phyloP scores from a whole-genome alignment of 2,888 invertebrate genomes.

The Trissolcus japonicus region DNA sequence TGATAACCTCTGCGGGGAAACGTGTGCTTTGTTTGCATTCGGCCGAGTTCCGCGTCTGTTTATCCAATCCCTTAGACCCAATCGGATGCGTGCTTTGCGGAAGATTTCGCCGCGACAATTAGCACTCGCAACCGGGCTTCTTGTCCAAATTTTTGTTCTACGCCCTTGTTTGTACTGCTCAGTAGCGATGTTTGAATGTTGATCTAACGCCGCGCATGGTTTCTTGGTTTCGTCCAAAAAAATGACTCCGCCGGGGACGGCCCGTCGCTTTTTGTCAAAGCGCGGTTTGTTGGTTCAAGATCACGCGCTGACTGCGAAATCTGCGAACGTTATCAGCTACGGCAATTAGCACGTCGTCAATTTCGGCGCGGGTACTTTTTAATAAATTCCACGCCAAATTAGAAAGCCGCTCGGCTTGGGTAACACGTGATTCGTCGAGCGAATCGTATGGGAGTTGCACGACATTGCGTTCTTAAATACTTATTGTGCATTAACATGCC shows the following conservation, averaged over 20 bases:
- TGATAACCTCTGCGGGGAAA: conserved; percentile 3
- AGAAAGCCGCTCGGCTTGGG: conserved; percentile 37
- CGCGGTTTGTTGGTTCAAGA: conserved; percentile 16
- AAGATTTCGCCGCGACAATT: conserved; percentile 34
- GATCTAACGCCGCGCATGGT: conserved; percentile 21
- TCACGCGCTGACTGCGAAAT: conserved; percentile 6
- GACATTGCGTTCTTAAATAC: conserved; percentile 65
- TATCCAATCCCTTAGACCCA: conserved; percentile 42
- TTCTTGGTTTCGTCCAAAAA: not conserved
- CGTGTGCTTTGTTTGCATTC: conserved; percentile 30
- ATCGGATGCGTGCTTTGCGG: conserved; percentile 29
- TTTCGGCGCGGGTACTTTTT: conserved; percentile 31
- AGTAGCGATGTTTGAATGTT: conserved; percentile 60
- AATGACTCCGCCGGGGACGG: not conserved
- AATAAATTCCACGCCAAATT: conserved; percentile 41
- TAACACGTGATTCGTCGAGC: conserved; percentile 43
- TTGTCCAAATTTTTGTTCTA: conserved; percentile 9
- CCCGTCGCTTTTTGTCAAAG: conserved; percentile 18
- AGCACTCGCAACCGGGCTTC: conserved; percentile 62
- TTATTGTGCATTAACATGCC: conserved; percentile 74
- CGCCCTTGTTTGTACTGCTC: conserved; percentile 65
- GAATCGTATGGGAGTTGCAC: conserved; percentile 47
- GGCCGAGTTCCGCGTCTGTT: conserved; percentile 25
- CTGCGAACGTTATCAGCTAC: not conserved
- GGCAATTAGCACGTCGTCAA: conserved; percentile 41